phyloP scores from a whole-genome alignment of 1,140 invertebrate genomes.

The Zeugodacus cucurbitae region DNA sequence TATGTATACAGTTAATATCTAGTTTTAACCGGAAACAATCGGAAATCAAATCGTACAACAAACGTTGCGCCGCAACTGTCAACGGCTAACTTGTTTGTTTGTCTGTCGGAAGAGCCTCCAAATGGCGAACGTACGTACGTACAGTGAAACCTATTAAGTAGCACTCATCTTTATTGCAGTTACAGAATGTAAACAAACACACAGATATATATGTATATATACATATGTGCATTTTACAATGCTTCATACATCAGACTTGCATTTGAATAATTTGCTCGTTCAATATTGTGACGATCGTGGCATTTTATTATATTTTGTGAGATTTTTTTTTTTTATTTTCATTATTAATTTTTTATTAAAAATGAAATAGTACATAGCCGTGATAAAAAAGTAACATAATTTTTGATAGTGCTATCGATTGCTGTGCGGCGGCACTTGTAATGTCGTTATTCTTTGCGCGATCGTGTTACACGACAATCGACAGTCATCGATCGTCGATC shows the following conservation, averaged over 20 bases:
- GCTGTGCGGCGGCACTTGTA: neutral
- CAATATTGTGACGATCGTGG: neutral
- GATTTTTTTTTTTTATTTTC: neutral
- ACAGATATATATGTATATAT: neutral
- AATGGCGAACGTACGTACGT: neutral
- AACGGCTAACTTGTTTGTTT: neutral
- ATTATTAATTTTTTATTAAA: neutral
- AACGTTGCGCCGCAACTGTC: neutral
- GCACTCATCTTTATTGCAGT: neutral
- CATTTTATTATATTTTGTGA: neutral
- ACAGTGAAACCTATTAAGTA: conserved; percentile 27
- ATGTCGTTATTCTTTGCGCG: neutral
- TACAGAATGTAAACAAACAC: neutral
- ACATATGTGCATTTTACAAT: neutral
- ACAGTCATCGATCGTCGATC: neutral
- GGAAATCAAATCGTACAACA: neutral
- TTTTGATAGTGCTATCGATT: neutral
- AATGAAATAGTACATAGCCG: neutral
- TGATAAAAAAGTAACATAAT: neutral
- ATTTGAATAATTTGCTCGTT: neutral
- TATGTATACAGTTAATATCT: neutral
- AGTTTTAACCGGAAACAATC: conserved; percentile 22
- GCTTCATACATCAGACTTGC: neutral
- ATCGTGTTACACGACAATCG: conserved; percentile 14
- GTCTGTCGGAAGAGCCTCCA: conserved; percentile 32